phyloP scores from a whole-genome alignment of 2,888 invertebrate genomes.

The Drosophila kuntzei region DNA sequence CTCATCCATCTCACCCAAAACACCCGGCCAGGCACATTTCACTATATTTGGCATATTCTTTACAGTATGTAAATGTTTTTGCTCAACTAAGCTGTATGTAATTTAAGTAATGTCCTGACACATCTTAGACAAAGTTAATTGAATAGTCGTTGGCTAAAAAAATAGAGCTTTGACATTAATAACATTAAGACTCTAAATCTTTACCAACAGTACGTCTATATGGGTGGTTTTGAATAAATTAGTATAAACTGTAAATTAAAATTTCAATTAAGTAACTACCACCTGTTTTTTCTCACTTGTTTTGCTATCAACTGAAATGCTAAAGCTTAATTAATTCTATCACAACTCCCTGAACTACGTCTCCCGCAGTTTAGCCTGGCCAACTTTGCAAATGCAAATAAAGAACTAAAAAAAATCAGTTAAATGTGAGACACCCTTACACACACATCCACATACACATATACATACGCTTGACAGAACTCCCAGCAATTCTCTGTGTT shows the following conservation, averaged over 20 bases:
- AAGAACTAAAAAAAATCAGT: conserved; percentile 36
- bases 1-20: conserved; percentile 1
- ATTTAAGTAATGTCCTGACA: conserved; percentile 13
- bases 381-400: conserved; percentile 43
- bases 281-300: conserved; percentile 21
- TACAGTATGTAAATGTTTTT: conserved; percentile 40
- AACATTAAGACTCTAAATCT: background rate
- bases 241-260: conserved; percentile 2
- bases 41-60: conserved; percentile 24
- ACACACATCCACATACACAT: conserved; percentile 7
- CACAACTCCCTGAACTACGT: no score
- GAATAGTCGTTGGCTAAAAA: background rate
- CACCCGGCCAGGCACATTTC: conserved; percentile 3
- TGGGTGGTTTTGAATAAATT: background rate
- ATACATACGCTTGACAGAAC: conserved; percentile 20
- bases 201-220: no score
- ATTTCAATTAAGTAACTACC: conserved; percentile 23
- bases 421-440: background rate
- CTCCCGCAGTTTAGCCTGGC: conserved; percentile 23
- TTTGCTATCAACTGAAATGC: conserved; percentile 16
- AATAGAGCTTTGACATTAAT: background rate
- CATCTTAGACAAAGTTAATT: conserved; percentile 2
- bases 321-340: conserved; percentile 41
- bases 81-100: conserved; percentile 10
- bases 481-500: conserved; percentile 52